Evolutionary conservation across 1,140 invertebrate genomes (phyloP).

Genomic region (Cotesia vestalis): DNA sequence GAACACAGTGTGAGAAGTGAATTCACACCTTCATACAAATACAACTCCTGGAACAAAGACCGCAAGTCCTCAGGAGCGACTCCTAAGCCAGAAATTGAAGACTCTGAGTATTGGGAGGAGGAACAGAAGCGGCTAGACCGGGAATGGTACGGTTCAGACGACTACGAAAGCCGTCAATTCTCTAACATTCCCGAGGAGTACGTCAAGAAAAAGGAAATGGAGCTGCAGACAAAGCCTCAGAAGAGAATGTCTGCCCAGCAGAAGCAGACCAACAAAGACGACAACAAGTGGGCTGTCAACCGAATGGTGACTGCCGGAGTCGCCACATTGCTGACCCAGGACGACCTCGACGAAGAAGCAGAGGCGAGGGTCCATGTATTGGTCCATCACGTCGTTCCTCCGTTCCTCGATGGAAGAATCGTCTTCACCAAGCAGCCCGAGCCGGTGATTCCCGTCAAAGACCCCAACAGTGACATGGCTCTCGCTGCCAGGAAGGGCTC

Average conservation of each 20-base stretch:
- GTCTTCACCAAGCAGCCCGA: constrained; percentile 99
- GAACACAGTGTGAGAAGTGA: constrained; percentile 67
- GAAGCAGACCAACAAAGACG: constrained; percentile 95
- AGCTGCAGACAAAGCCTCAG: constrained; percentile 88
- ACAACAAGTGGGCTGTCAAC: constrained; percentile 98
- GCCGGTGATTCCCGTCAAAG: constrained; percentile 74
- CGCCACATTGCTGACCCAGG: constrained; percentile 87
- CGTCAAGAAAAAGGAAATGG: constrained; percentile 89
- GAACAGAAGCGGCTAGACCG: constrained; percentile 92
- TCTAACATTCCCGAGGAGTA: constrained; percentile 89
- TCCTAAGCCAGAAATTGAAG: constrained; percentile 71
- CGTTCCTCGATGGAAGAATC: constrained; percentile 96
- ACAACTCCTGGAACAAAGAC: constrained; percentile 80
- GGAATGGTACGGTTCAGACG: constrained; percentile 95
- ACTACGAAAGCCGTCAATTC: constrained; percentile 94
- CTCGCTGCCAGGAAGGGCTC: constrained; percentile 96
- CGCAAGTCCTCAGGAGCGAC: constrained; percentile 72
- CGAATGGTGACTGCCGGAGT: constrained; percentile 97
- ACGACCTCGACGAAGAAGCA: constrained; percentile 91
- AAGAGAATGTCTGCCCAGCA: constrained; percentile 94
- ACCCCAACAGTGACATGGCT: constrained; percentile 98
- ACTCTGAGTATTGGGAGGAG: constrained; percentile 87
- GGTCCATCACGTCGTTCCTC: constrained; percentile 98
- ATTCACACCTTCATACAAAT: constrained; percentile 89
- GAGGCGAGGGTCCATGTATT: constrained; percentile 95